phyloP scores from a whole-genome alignment of 1,140 invertebrate genomes.

The Chymomyza costata region DNA sequence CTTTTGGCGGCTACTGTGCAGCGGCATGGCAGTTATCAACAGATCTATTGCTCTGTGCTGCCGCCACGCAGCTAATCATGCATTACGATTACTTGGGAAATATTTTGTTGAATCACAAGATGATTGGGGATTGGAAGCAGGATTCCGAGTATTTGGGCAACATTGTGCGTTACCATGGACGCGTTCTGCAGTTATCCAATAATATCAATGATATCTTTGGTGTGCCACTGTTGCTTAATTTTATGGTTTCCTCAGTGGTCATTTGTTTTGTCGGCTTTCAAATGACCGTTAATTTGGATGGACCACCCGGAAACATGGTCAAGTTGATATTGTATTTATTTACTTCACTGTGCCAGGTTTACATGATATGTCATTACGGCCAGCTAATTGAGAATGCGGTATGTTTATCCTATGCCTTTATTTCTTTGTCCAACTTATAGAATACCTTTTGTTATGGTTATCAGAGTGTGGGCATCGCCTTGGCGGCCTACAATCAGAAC shows the following conservation, averaged over 20 bases:
- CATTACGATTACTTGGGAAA: conserved; percentile 50
- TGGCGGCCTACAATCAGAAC: conserved; percentile 57
- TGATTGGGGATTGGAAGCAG: conserved; percentile 24
- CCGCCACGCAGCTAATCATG: conserved; percentile 57
- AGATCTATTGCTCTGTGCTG: conserved; percentile 52
- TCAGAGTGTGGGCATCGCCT: conserved; percentile 45
- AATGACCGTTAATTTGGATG: conserved; percentile 55
- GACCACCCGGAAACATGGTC: conserved; percentile 37
- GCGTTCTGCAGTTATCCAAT: conserved; percentile 19
- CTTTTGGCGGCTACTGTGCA: conserved; percentile 53
- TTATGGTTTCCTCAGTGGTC: conserved; percentile 59
- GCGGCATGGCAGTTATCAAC: conserved; percentile 59
- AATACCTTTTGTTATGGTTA: neutral
- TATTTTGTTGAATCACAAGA: conserved; percentile 12
- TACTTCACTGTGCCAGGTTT: conserved; percentile 45
- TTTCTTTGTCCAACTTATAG: neutral
- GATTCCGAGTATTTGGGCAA: conserved; percentile 21
- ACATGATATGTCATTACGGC: conserved; percentile 56
- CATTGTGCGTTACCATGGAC: conserved; percentile 42
- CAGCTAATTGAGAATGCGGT: conserved; percentile 56
- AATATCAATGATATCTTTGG: conserved; percentile 52
- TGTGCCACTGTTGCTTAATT: conserved; percentile 48
- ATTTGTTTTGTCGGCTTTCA: conserved; percentile 67
- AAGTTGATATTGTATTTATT: conserved; percentile 49
- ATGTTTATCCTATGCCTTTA: neutral